phyloP scores from a whole-genome alignment of 1,140 invertebrate species.

The Cydia amplana region DNA sequence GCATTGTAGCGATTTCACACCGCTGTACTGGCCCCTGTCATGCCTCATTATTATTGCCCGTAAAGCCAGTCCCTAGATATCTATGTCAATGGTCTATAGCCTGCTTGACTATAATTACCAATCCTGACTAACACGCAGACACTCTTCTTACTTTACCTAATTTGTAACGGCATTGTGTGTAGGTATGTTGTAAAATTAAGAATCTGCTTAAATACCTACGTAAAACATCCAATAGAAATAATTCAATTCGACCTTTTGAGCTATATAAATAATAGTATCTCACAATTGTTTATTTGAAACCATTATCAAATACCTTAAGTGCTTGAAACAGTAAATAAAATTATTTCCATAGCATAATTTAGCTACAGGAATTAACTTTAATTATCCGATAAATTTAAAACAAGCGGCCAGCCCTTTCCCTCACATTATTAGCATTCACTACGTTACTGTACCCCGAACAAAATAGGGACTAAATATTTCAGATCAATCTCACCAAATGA shows the following conservation, averaged over 20 bases:
- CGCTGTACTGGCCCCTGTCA: too few relatives aligned
- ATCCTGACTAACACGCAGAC: too few relatives aligned
- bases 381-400: conserved; percentile 76
- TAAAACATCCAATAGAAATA: neutral
- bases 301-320: conserved; percentile 46
- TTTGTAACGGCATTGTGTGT: too few relatives aligned
- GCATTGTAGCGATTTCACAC: too few relatives aligned
- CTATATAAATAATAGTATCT: neutral
- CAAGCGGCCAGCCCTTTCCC: conserved; percentile 48
- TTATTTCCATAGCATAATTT: conserved; percentile 59
- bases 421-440: conserved; percentile 76
- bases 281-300: conserved; percentile 50
- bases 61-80: too few relatives aligned
- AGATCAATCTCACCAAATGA: conserved; percentile 69
- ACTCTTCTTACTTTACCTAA: too few relatives aligned
- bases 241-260: neutral
- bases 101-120: too few relatives aligned
- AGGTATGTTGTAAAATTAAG: too few relatives aligned
- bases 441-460: conserved; percentile 67
- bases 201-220: too few relatives aligned
- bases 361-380: conserved; percentile 70
- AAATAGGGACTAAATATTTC: conserved; percentile 74
- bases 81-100: too few relatives aligned
- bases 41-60: too few relatives aligned
- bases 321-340: conserved; percentile 50